Conservation (phyloP, 2,113 vertebrate genomes). For the Trachemys scripta region DNA sequence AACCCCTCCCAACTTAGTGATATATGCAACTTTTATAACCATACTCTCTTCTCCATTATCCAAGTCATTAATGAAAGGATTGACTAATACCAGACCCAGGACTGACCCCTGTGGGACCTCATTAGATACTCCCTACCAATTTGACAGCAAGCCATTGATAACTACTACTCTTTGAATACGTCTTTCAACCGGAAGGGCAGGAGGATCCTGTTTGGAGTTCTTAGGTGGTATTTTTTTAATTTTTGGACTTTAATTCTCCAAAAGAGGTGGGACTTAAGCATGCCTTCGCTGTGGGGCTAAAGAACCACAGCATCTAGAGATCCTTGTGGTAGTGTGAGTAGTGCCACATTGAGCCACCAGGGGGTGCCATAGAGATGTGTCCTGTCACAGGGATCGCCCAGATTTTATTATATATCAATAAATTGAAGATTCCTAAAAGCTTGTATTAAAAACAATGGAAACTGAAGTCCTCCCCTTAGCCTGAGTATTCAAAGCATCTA, state of each 20-base stretch:
- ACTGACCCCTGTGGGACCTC: not conserved
- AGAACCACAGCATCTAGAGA: not conserved
- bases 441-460: not conserved
- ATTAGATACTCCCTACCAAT: not conserved
- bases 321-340: not conserved
- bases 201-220: not conserved
- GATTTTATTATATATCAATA: not conserved
- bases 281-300: not conserved
- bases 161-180: not conserved
- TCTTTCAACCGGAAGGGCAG: not conserved
- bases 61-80: not conserved
- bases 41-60: not conserved
- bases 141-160: not conserved
- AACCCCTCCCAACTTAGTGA: not conserved
- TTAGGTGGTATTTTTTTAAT: not conserved
- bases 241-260: not conserved
- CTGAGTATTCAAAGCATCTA: not conserved
- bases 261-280: not conserved
- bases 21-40: not conserved
- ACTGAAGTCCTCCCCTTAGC: not conserved
- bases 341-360: not conserved
- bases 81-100: not conserved
- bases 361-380: not conserved
- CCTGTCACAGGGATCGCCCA: not conserved
- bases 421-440: not conserved